These are phyloP conservation scores for Netta rufina DNA, from an alignment of 2,797 vertebrate genomes.

Conservation along the genomic window DNA sequence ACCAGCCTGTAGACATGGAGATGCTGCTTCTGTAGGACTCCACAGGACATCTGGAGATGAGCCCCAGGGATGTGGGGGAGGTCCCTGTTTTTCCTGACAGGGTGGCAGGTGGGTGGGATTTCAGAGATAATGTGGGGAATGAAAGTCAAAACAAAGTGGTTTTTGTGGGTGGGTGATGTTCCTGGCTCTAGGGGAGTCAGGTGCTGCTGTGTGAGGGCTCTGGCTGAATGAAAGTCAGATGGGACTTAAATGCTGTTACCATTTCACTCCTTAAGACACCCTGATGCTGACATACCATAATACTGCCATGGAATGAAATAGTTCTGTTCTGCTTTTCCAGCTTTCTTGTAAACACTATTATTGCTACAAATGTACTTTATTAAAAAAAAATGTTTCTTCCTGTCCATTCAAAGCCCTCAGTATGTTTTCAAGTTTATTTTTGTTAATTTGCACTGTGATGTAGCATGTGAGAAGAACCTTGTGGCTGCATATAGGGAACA, in stretches of 20 bases:
- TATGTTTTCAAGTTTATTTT: background rate
- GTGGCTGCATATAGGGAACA: background rate
- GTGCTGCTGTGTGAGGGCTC: background rate
- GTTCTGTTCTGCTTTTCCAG: background rate
- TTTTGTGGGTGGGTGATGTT: background rate
- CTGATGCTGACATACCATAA: background rate
- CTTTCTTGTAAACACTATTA: background rate
- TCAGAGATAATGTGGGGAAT: background rate
- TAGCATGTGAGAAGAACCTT: background rate
- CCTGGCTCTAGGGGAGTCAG: background rate
- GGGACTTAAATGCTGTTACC: background rate
- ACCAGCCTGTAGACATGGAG: background rate
- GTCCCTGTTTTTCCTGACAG: background rate
- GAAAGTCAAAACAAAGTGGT: background rate
- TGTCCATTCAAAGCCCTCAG: background rate
- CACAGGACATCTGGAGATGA: background rate
- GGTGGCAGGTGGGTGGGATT: background rate
- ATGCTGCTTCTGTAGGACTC: background rate
- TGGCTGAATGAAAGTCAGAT: constrained; percentile 14
- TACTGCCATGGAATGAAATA: background rate
- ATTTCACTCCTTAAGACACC: background rate
- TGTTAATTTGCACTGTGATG: background rate
- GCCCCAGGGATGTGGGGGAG: accelerated
- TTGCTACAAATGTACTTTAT: background rate
- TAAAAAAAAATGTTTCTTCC: background rate